These are phyloP conservation scores for Tiphia femorata DNA, from an alignment of 2,888 invertebrate species.

Conservation along the genomic window DNA sequence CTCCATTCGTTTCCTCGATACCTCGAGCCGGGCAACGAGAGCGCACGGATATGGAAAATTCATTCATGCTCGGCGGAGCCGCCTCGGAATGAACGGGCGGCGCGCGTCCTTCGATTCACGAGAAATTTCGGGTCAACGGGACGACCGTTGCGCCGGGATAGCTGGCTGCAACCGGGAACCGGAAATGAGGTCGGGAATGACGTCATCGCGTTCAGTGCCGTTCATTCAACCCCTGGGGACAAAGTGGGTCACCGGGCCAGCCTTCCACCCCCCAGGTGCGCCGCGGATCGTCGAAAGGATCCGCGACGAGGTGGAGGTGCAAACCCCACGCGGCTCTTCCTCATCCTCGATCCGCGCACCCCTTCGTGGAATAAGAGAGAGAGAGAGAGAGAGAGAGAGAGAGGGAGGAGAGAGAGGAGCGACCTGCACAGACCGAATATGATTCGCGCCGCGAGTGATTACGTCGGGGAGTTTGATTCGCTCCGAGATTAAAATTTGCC, in stretches of 20 bases:
- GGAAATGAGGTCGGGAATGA: constrained; percentile 64
- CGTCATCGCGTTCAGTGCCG: constrained; percentile 58
- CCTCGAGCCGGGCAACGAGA: constrained; percentile 1
- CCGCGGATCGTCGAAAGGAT: too few relatives aligned
- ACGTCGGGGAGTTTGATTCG: too few relatives aligned
- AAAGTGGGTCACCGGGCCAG: constrained; percentile 60
- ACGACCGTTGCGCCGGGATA: constrained; percentile 40
- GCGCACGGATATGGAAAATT: constrained; percentile 42
- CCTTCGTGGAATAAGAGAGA: too few relatives aligned
- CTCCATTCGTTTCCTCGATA: too few relatives aligned
- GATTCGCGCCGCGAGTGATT: too few relatives aligned
- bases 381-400: too few relatives aligned
- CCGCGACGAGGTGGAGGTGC: too few relatives aligned
- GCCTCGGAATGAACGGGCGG: constrained; percentile 46
- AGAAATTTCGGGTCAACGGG: constrained; percentile 57
- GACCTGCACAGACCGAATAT: too few relatives aligned
- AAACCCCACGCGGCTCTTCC: too few relatives aligned
- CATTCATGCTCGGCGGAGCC: constrained; percentile 46
- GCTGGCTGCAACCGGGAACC: constrained; percentile 57
- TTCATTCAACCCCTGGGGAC: constrained; percentile 65
- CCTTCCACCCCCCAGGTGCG: constrained; percentile 15
- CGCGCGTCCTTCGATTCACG: constrained; percentile 57
- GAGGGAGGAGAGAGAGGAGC: too few relatives aligned
- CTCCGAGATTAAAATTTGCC: too few relatives aligned
- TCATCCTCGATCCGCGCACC: too few relatives aligned